These are phyloP conservation scores for Acromyrmex charruanus DNA, from an alignment of 1,140 invertebrate genomes.

Conservation along the genomic window DNA sequence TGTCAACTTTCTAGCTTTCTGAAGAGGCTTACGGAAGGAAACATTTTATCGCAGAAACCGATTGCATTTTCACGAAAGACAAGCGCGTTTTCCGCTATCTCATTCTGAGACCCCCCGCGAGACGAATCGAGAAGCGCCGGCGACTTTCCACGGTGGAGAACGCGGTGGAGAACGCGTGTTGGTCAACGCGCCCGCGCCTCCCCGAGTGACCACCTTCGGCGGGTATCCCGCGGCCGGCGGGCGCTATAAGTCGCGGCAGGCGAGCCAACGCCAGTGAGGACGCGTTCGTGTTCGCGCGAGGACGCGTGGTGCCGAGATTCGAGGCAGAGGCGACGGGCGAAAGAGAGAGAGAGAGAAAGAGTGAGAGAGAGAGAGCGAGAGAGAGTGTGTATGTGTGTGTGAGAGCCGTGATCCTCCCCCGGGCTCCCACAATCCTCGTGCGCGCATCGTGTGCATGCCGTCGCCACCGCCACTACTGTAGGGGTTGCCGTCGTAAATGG, in stretches of 20 bases:
- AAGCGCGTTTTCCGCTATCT: neutral
- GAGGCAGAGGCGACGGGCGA: slow-evolving; percentile 63
- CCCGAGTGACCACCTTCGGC: slow-evolving; percentile 67
- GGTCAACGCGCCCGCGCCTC: slow-evolving; percentile 77
- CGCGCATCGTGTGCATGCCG: slow-evolving; percentile 28
- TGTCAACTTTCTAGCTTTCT: neutral
- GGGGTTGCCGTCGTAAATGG: slow-evolving; percentile 68
- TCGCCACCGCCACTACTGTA: neutral
- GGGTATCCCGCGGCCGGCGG: slow-evolving; percentile 55
- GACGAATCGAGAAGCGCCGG: neutral
- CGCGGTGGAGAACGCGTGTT: slow-evolving; percentile 73
- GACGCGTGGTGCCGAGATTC: slow-evolving; percentile 71
- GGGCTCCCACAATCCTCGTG: slow-evolving; percentile 24
- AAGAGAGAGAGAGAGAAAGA: slow-evolving; percentile 14
- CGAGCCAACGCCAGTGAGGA: slow-evolving; percentile 83
- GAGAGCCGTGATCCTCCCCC: slow-evolving; percentile 31
- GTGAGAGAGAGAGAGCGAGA: neutral
- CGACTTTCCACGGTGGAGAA: slow-evolving; percentile 41
- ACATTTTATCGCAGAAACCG: neutral
- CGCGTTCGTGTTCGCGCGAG: slow-evolving; percentile 85
- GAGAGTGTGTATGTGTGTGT: neutral
- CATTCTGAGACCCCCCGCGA: neutral
- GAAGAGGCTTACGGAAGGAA: neutral
- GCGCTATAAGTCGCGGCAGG: slow-evolving; percentile 72
- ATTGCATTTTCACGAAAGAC: neutral